Evolutionary conservation across 2,113 vertebrate genomes (phyloP).

Genomic region (Oncorhynchus clarkii): DNA sequence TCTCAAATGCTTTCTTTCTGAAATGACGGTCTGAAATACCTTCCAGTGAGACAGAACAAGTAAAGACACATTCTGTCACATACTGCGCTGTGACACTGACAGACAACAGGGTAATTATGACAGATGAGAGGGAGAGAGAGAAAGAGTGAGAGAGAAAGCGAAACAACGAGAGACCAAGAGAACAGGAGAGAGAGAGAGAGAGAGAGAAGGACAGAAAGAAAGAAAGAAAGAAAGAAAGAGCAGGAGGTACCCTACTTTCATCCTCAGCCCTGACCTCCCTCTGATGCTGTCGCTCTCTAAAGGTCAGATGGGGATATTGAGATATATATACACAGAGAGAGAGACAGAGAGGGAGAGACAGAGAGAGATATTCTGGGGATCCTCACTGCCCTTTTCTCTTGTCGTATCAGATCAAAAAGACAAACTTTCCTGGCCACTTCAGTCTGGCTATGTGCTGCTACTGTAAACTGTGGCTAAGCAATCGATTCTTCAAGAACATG

Average conservation of each 20-base stretch:
- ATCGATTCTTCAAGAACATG: no score
- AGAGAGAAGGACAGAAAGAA: not conserved
- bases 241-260: not conserved
- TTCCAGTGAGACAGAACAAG: not conserved
- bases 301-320: not conserved
- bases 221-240: not conserved
- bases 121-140: not conserved
- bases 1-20: not conserved
- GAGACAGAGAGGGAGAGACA: no score
- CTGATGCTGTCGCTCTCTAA: not conserved
- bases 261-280: not conserved
- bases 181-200: not conserved
- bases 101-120: not conserved
- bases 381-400: no score
- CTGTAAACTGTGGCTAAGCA: no score
- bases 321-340: no score
- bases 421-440: no score
- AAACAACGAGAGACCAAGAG: no score
- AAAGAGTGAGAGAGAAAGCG: not conserved
- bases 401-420: no score
- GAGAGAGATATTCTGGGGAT: no score
- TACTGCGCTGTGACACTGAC: not conserved
- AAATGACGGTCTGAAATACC: not conserved
- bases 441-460: no score
- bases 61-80: not conserved